phyloP scores from a whole-genome alignment of 2,888 invertebrate genomes.

The Nomada fucata region DNA sequence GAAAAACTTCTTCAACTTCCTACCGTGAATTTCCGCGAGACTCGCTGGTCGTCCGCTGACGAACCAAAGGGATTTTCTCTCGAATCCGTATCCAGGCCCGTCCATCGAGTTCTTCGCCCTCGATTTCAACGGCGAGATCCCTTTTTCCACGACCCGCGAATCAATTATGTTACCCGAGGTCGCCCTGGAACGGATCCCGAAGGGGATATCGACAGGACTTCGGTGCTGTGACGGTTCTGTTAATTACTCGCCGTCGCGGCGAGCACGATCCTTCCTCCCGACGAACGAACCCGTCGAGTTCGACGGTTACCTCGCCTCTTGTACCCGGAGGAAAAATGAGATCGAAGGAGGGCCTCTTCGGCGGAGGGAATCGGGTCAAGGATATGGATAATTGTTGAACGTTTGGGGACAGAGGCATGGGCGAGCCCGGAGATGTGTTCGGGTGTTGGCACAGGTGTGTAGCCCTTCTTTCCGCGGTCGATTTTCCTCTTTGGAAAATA shows the following conservation, averaged over 20 bases:
- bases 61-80: constrained; percentile 43
- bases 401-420: not conserved
- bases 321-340: constrained; percentile 7
- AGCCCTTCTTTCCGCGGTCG: not conserved
- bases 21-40: constrained; percentile 1
- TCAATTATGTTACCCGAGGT: constrained; percentile 31
- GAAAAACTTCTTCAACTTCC: constrained; percentile 11
- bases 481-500: not conserved
- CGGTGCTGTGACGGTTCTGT: not conserved
- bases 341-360: not conserved
- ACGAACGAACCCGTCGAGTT: not conserved
- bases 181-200: not conserved
- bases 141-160: constrained; percentile 33
- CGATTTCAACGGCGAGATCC: constrained; percentile 12
- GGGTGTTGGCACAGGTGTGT: not conserved
- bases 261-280: not conserved
- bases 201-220: constrained; percentile 23
- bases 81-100: constrained; percentile 38
- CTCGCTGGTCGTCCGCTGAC: constrained; percentile 27
- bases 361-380: constrained; percentile 15
- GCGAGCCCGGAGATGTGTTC: not conserved
- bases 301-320: not conserved
- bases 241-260: constrained; percentile 28
- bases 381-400: constrained; percentile 27
- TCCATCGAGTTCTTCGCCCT: not conserved